These are phyloP conservation scores for Aporophyla lueneburgensis DNA, from an alignment of 2,888 invertebrate species.

Conservation along the genomic window DNA sequence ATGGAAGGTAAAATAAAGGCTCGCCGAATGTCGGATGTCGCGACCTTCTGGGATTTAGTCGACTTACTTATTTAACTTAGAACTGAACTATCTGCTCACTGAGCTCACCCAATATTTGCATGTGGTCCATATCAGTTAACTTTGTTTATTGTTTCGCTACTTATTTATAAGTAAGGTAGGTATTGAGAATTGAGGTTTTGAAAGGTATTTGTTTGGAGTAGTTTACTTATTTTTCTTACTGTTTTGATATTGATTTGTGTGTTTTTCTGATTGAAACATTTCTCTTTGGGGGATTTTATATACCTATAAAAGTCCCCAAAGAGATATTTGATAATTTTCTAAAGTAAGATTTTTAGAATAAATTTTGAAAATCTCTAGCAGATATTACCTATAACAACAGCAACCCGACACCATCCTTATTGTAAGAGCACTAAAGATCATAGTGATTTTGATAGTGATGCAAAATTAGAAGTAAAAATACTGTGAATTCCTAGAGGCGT, in stretches of 20 bases:
- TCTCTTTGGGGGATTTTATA: neutral
- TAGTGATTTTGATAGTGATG: neutral
- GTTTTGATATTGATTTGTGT: neutral
- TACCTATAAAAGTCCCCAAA: neutral
- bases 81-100: constrained; percentile 83
- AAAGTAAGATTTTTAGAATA: neutral
- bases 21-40: constrained; percentile 86
- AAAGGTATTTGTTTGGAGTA: constrained; percentile 1
- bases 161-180: constrained; percentile 44
- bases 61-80: constrained; percentile 86
- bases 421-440: neutral
- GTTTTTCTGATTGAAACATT: neutral
- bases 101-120: constrained; percentile 83
- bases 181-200: neutral
- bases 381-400: neutral
- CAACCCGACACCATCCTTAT: neutral
- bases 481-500: neutral
- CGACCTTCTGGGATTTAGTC: constrained; percentile 86
- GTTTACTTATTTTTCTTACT: neutral
- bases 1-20: constrained; percentile 87
- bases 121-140: constrained; percentile 62
- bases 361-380: neutral
- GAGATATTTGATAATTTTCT: neutral
- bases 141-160: constrained; percentile 56
- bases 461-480: neutral